Evolutionary conservation across 2,797 vertebrate genomes (phyloP).

Genomic region (Parambassis ranga): DNA sequence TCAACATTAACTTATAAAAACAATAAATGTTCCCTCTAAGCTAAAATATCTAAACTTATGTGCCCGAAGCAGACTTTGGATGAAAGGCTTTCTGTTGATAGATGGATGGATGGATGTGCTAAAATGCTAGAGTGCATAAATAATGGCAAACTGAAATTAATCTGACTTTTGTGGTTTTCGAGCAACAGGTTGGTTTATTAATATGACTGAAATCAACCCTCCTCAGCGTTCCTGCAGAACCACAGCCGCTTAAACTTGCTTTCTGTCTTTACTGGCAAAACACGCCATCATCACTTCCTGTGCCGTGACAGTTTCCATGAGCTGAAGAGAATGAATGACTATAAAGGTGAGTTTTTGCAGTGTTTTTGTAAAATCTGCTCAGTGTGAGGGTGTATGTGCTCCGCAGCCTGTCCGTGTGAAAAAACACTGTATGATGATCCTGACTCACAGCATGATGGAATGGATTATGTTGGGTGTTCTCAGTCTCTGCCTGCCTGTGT

Average conservation of each 20-base stretch:
- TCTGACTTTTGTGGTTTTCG: not conserved
- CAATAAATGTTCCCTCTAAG: not conserved
- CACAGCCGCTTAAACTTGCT: not conserved
- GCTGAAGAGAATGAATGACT: not conserved
- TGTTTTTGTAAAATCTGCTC: slow-evolving; percentile 17
- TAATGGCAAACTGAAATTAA: too few relatives aligned
- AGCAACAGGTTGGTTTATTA: not conserved
- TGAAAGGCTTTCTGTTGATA: not conserved
- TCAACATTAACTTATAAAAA: not conserved
- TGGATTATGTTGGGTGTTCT: slow-evolving; percentile 30
- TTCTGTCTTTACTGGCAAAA: slow-evolving; percentile 48
- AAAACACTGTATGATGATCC: slow-evolving; percentile 36
- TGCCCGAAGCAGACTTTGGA: not conserved
- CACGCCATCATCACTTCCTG: slow-evolving; percentile 58
- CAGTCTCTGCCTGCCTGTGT: slow-evolving; percentile 23
- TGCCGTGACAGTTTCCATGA: slow-evolving; percentile 52
- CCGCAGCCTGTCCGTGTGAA: not conserved
- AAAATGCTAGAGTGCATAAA: too few relatives aligned
- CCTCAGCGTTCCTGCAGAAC: slow-evolving; percentile 28
- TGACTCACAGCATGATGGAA: slow-evolving; percentile 13
- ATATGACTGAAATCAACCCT: not conserved
- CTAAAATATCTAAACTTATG: not conserved
- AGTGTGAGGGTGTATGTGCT: not conserved
- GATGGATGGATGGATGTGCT: not conserved
- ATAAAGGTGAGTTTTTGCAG: slow-evolving; percentile 46